Evolutionary conservation across 2,797 vertebrate genomes (phyloP).

Genomic region (Lagocephalus sceleratus): DNA sequence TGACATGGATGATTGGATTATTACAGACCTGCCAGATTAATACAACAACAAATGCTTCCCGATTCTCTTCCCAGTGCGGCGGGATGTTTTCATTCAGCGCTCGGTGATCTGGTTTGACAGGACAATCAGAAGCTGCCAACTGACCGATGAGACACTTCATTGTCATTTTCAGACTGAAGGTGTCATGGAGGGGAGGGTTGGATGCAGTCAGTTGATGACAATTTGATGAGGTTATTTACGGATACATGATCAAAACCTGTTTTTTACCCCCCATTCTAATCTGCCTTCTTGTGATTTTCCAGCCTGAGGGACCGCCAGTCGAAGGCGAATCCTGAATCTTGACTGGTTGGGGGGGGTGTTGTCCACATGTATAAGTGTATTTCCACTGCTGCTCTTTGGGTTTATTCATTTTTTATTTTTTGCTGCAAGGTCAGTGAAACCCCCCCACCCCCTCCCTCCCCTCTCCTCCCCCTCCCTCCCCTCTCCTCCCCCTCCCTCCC

Average conservation of each 20-base stretch:
- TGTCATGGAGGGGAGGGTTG: too few relatives aligned
- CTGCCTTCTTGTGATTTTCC: too few relatives aligned
- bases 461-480: neutral
- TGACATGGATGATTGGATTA: too few relatives aligned
- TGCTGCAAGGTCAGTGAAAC: slow-evolving; percentile 64
- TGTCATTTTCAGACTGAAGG: slow-evolving; percentile 26
- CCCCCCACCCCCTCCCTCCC: neutral
- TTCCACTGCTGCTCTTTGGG: slow-evolving; percentile 27
- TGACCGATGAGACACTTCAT: slow-evolving; percentile 6
- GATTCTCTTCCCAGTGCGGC: too few relatives aligned
- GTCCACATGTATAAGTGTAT: slow-evolving; percentile 11
- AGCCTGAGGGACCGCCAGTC: too few relatives aligned
- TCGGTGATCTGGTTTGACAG: slow-evolving; percentile 14
- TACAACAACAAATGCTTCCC: too few relatives aligned
- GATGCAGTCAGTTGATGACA: neutral
- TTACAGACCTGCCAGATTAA: neutral
- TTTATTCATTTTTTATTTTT: slow-evolving; percentile 17
- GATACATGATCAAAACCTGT: too few relatives aligned
- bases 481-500: neutral
- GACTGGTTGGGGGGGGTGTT: neutral
- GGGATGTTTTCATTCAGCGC: slow-evolving; percentile 10
- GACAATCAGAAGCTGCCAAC: slow-evolving; percentile 10
- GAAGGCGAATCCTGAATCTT: neutral
- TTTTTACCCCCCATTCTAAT: too few relatives aligned
- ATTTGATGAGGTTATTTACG: slow-evolving; percentile 23